Conservation (phyloP, 2,797 vertebrate species). For the Myotis pilosus region DNA sequence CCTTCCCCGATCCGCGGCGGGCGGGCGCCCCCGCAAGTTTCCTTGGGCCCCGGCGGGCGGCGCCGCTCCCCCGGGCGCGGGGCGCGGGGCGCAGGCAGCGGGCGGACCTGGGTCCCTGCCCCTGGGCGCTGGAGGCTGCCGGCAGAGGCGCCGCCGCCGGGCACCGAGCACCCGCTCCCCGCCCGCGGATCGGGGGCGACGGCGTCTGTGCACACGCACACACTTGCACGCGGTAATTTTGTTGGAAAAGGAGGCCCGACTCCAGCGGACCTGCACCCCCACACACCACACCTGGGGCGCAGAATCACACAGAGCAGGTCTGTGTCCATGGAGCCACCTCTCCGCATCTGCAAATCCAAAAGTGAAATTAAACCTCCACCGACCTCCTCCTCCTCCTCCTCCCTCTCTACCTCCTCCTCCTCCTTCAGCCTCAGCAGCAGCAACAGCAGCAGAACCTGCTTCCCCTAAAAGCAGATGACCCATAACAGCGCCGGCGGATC, state of each 20-base stretch:
- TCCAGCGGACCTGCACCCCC: conserved; percentile 48
- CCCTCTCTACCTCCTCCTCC: conserved; percentile 49
- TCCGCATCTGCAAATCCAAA: conserved; percentile 84
- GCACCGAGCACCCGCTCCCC: conserved; percentile 31
- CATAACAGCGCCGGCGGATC: conserved; percentile 75
- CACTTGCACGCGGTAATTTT: neutral
- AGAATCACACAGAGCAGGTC: conserved; percentile 45
- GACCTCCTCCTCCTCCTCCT: conserved; percentile 66
- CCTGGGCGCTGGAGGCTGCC: conserved; percentile 32
- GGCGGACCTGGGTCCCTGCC: conserved; percentile 11
- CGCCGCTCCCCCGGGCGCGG: neutral
- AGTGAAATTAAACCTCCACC: conserved; percentile 90
- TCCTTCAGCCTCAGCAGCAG: conserved; percentile 66
- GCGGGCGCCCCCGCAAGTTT: conserved; percentile 55
- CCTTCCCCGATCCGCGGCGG: neutral
- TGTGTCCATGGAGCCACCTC: conserved; percentile 70
- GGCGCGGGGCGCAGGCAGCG: conserved; percentile 10
- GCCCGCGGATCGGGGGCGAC: conserved; percentile 51
- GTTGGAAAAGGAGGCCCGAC: conserved; percentile 65
- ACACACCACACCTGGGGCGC: conserved; percentile 64
- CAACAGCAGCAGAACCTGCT: conserved; percentile 73
- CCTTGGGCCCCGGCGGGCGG: neutral
- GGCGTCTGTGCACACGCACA: neutral
- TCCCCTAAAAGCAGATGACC: conserved; percentile 78
- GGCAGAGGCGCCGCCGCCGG: neutral